phyloP scores from a whole-genome alignment of 2,888 invertebrate genomes.

The Xylophagus ater region DNA sequence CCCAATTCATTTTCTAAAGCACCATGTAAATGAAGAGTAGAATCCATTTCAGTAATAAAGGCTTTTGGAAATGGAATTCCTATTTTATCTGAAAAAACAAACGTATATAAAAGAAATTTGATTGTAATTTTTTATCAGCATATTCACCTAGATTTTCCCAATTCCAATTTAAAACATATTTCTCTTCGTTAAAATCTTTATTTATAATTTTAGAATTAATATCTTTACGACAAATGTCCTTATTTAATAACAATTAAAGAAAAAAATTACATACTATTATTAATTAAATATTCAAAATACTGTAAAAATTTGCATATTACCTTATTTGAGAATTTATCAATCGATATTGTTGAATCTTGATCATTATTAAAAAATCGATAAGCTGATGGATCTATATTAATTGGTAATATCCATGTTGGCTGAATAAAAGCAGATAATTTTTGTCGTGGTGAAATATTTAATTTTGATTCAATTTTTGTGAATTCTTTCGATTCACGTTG shows the following conservation, averaged over 20 bases:
- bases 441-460: neutral
- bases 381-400: slow-evolving; percentile 5
- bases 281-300: neutral
- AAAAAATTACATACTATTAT: neutral
- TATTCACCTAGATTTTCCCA: slow-evolving; percentile 8
- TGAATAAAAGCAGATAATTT: neutral
- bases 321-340: slow-evolving; percentile 1
- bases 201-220: neutral
- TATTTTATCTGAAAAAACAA: too few relatives aligned
- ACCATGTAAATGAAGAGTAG: slow-evolving; percentile 21
- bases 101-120: too few relatives aligned
- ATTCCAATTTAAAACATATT: slow-evolving; percentile 6
- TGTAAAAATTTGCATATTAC: neutral
- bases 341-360: neutral
- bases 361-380: slow-evolving; percentile 7
- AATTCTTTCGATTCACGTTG: neutral
- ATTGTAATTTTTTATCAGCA: too few relatives aligned
- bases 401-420: slow-evolving; percentile 6
- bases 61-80: slow-evolving; percentile 20
- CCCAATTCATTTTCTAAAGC: slow-evolving; percentile 19
- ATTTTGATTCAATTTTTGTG: slow-evolving; percentile 1
- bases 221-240: neutral
- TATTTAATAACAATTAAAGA: too few relatives aligned
- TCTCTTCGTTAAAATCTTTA: neutral
- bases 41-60: slow-evolving; percentile 23